phyloP scores from a whole-genome alignment of 1,140 invertebrate genomes.

The Drosophila parabipectinata region DNA sequence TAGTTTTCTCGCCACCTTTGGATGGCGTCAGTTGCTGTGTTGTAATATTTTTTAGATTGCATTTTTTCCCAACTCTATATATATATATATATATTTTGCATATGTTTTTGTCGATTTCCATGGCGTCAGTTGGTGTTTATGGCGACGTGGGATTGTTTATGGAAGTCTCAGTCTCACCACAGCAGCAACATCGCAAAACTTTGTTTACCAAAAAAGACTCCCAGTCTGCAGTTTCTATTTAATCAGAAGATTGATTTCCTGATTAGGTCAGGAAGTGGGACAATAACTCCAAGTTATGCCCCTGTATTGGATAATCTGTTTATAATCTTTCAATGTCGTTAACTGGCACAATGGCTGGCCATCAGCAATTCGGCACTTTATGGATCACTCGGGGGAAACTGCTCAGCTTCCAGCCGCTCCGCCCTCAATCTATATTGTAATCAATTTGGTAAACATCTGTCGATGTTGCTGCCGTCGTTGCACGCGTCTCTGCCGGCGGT shows the following conservation, averaged over 20 bases:
- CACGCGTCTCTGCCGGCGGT: constrained; percentile 61
- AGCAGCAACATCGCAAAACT: constrained; percentile 28
- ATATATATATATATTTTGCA: constrained; percentile 28
- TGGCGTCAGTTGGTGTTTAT: constrained; percentile 60
- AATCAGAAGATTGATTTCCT: constrained; percentile 10
- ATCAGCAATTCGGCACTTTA: constrained; percentile 42
- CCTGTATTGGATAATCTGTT: constrained; percentile 39
- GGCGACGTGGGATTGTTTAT: constrained; percentile 53
- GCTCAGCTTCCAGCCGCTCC: constrained; percentile 18
- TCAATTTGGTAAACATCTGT: constrained; percentile 82
- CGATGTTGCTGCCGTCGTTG: constrained; percentile 45
- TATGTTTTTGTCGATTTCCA: constrained; percentile 39
- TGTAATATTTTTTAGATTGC: constrained; percentile 30
- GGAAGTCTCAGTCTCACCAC: constrained; percentile 39
- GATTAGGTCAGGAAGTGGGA: constrained; percentile 15
- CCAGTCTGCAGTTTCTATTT: constrained; percentile 25
- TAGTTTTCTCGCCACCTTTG: constrained; percentile 40
- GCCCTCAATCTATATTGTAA: constrained; percentile 49
- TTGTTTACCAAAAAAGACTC: constrained; percentile 36
- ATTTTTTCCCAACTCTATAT: constrained; percentile 17
- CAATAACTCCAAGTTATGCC: constrained; percentile 11
- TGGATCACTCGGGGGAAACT: constrained; percentile 59
- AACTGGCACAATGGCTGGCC: constrained; percentile 38
- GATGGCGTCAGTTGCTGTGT: constrained; percentile 34
- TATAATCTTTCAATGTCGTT: constrained; percentile 71